Percentiles rank a stretch among this genome's conserved stretches.
These are phyloP conservation scores for Drymodes brunneopygia DNA, from an alignment of 2,113 vertebrate genomes.

Conservation along the genomic window DNA sequence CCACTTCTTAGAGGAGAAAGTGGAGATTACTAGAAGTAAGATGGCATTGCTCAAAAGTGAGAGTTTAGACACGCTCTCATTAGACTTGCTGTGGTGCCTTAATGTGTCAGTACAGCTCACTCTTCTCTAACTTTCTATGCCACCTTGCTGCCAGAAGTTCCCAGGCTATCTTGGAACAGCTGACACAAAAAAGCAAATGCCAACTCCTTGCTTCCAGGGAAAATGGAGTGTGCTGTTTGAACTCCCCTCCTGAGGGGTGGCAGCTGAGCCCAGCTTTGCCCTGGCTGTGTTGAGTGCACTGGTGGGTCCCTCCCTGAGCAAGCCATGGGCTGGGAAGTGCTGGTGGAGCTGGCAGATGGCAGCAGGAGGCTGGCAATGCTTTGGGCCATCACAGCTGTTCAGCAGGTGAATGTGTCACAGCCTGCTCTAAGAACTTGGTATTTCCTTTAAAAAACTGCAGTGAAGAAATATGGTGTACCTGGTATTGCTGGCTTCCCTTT, in stretches of 20 bases:
- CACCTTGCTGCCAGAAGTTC: background rate
- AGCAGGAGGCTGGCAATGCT: background rate
- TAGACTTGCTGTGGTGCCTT: background rate
- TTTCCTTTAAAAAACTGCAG: background rate
- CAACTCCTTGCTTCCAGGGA: background rate
- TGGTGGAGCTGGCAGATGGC: background rate
- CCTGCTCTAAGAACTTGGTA: background rate
- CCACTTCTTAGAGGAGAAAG: background rate
- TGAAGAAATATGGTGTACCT: background rate
- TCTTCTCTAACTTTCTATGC: background rate
- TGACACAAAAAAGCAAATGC: no score
- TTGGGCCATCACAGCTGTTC: background rate
- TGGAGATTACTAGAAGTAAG: background rate
- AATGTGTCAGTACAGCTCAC: background rate
- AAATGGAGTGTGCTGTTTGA: background rate
- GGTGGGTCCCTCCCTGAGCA: rapidly evolving
- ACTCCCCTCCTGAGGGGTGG: rapidly evolving
- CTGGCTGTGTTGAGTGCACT: rapidly evolving
- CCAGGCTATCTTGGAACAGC: background rate
- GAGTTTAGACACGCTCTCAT: background rate
- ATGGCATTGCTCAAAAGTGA: background rate
- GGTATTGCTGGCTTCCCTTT: background rate
- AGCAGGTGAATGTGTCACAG: background rate
- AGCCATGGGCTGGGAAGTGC: background rate
- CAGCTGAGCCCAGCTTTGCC: background rate